Conservation (phyloP, 2,888 invertebrate genomes). For the Drosophila macrospina region DNA sequence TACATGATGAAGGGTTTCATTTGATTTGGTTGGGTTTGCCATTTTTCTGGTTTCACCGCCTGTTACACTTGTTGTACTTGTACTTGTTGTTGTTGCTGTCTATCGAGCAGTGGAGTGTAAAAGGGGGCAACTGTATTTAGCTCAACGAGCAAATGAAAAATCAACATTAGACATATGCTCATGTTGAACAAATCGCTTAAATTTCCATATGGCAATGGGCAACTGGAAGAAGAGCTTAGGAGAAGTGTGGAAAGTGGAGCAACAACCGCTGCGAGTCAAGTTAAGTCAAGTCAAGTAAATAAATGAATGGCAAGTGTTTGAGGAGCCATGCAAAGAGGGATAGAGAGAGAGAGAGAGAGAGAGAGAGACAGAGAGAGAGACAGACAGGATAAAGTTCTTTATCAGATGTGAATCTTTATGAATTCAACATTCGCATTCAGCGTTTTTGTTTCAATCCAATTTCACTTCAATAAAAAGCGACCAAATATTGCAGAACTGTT, state of each 20-base stretch:
- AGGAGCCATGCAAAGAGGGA: background rate
- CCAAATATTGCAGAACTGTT: slow-evolving; percentile 21
- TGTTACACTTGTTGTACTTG: slow-evolving; percentile 50
- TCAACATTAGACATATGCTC: slow-evolving; percentile 73
- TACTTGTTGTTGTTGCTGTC: slow-evolving; percentile 13
- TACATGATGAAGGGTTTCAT: slow-evolving; percentile 77
- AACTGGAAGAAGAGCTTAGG: slow-evolving; percentile 10
- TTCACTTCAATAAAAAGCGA: slow-evolving; percentile 5
- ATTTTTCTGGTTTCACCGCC: slow-evolving; percentile 76
- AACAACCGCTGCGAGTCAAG: slow-evolving; percentile 21
- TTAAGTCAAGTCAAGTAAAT: slow-evolving; percentile 25
- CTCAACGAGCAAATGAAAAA: slow-evolving; percentile 62
- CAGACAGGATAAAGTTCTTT: slow-evolving; percentile 5
- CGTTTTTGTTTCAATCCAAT: slow-evolving; percentile 9
- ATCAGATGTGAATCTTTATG: slow-evolving; percentile 18
- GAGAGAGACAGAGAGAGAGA: background rate
- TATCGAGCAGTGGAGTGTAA: slow-evolving; percentile 17
- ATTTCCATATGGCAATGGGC: slow-evolving; percentile 64
- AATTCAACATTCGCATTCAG: slow-evolving; percentile 18
- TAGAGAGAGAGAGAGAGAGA: background rate
- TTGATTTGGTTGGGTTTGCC: slow-evolving; percentile 73
- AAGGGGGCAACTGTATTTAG: slow-evolving; percentile 22
- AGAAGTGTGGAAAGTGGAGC: slow-evolving; percentile 14
- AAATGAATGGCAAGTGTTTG: slow-evolving; percentile 30
- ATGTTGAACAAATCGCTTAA: slow-evolving; percentile 60